Conservation (phyloP, 2,888 invertebrate species). For the Aethes cnicana region DNA sequence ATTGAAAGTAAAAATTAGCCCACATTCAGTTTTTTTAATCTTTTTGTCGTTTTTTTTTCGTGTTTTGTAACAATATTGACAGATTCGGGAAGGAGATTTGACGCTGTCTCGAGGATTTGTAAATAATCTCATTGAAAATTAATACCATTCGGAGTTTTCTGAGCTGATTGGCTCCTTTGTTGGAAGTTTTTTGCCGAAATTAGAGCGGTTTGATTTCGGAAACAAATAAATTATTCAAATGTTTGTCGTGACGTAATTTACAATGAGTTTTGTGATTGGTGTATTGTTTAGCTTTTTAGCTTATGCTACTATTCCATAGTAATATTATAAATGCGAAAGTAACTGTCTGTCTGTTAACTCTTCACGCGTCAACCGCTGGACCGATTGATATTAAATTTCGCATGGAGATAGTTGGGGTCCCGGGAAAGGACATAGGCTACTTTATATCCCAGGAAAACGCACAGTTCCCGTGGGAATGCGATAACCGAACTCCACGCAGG, state of each 20-base stretch:
- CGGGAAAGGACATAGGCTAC: too few species aligned
- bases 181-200: slow-evolving; percentile 59
- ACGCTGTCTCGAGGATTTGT: slow-evolving; percentile 66
- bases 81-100: slow-evolving; percentile 56
- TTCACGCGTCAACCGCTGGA: too few species aligned
- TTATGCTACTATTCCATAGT: too few species aligned
- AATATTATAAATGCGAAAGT: too few species aligned
- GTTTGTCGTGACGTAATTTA: slow-evolving; percentile 21
- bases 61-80: slow-evolving; percentile 81
- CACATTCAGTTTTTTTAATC: slow-evolving; percentile 64
- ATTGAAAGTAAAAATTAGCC: slow-evolving; percentile 80
- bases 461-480: too few species aligned
- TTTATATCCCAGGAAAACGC: too few species aligned
- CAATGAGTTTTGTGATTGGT: slow-evolving; percentile 1
- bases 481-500: too few species aligned
- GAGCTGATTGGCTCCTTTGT: slow-evolving; percentile 75
- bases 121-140: slow-evolving; percentile 80
- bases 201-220: slow-evolving; percentile 58
- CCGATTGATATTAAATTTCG: too few species aligned
- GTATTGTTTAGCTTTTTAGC: neutral
- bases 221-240: slow-evolving; percentile 46
- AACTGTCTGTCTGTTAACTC: too few species aligned
- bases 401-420: too few species aligned
- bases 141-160: slow-evolving; percentile 63
- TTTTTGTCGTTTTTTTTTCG: slow-evolving; percentile 44